Conservation (phyloP, 2,888 invertebrate species). For the Chelonus formosanus region DNA sequence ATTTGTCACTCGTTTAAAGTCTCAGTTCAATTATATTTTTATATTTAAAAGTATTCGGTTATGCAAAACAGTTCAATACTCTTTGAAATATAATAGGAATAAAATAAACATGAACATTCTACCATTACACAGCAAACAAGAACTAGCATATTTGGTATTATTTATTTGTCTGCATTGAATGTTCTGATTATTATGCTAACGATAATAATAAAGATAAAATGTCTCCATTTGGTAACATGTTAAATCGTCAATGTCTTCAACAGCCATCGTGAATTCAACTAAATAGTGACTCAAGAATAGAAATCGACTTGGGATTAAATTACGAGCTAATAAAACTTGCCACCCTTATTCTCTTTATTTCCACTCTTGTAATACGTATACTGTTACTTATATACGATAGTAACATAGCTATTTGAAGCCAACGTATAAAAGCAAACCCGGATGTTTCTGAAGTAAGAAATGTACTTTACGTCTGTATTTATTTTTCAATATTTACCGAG, state of each 20-base stretch:
- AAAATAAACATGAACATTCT: too few species aligned
- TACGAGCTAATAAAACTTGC: constrained; percentile 31
- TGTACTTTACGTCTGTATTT: constrained; percentile 14
- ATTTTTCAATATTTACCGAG: constrained; percentile 15
- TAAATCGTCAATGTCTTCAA: constrained; percentile 21
- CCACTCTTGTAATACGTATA: neutral
- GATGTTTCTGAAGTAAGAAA: constrained; percentile 17
- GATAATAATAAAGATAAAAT: neutral
- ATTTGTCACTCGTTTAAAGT: too few species aligned
- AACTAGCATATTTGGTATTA: too few species aligned
- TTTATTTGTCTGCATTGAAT: too few species aligned
- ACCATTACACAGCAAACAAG: too few species aligned
- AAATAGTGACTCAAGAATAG: constrained; percentile 23
- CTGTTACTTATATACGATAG: neutral
- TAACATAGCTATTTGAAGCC: neutral
- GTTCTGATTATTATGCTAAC: too few species aligned
- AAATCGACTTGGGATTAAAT: constrained; percentile 25
- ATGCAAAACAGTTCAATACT: too few species aligned
- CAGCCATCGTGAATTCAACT: constrained; percentile 24
- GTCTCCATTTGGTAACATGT: constrained; percentile 7
- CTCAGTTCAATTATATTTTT: too few species aligned
- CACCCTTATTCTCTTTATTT: constrained; percentile 8
- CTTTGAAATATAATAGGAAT: too few species aligned
- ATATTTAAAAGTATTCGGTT: too few species aligned
- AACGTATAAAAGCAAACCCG: constrained; percentile 16